Evolutionary conservation across 2,888 invertebrate genomes (phyloP).

Genomic region (Eristalinus aeneus): DNA sequence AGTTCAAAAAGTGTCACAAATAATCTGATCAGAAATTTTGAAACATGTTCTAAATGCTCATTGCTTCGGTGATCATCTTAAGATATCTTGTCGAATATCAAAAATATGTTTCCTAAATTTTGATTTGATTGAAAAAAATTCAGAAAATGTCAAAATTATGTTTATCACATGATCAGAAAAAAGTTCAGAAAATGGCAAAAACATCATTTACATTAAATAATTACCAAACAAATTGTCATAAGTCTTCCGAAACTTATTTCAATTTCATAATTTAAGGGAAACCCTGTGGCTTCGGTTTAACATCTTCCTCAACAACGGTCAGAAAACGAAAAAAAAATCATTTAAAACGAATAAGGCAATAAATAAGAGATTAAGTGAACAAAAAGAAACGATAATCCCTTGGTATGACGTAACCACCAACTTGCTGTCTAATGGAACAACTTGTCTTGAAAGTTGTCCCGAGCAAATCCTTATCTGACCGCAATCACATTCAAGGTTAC

Average conservation of each 20-base stretch:
- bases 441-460: slow-evolving; percentile 71
- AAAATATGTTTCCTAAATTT: too few species aligned
- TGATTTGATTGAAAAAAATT: too few species aligned
- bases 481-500: slow-evolving; percentile 57
- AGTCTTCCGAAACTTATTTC: neutral
- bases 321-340: neutral
- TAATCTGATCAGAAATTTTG: too few species aligned
- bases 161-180: too few species aligned
- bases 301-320: neutral
- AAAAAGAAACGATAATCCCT: neutral
- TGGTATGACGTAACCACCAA: neutral
- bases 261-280: neutral
- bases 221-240: neutral
- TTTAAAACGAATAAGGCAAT: neutral
- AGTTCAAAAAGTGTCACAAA: too few species aligned
- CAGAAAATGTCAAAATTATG: too few species aligned
- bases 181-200: neutral
- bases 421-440: neutral
- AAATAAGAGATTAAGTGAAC: neutral
- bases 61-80: too few species aligned
- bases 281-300: neutral
- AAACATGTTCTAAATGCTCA: too few species aligned
- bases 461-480: slow-evolving; percentile 27
- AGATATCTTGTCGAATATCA: too few species aligned
- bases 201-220: too few species aligned